A percentile compares a stretch with the other conserved stretches of the same genome.
These are phyloP conservation scores for Carassius auratus DNA, from an alignment of 2,113 vertebrate species.

Conservation along the genomic window DNA sequence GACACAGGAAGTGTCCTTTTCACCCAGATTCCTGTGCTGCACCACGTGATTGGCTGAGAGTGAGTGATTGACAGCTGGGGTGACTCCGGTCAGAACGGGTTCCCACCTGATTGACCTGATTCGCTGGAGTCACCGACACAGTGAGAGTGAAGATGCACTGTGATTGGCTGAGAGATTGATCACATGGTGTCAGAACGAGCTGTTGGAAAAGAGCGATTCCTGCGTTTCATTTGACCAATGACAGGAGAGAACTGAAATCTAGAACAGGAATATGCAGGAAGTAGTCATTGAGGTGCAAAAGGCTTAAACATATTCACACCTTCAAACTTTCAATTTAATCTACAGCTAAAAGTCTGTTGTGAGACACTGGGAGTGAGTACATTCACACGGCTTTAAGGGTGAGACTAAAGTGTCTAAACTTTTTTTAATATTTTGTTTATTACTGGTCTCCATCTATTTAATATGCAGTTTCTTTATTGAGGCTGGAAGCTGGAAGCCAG, in stretches of 20 bases:
- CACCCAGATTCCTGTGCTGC: constrained; percentile 46
- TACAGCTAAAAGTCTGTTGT: constrained; percentile 5
- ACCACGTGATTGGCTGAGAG: constrained; percentile 37
- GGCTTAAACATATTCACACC: constrained; percentile 17
- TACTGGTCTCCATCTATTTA: not conserved
- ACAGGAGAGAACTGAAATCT: not conserved
- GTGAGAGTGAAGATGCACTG: constrained; percentile 19
- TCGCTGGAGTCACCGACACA: constrained; percentile 64
- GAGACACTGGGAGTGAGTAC: not conserved
- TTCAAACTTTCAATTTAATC: constrained; percentile 29
- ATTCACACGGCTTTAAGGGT: constrained; percentile 16
- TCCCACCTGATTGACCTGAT: constrained; percentile 75
- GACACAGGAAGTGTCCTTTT: not conserved
- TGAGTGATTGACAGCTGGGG: constrained; percentile 46
- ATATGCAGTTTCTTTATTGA: constrained; percentile 64
- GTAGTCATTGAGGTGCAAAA: not conserved
- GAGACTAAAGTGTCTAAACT: not conserved
- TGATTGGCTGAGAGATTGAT: constrained; percentile 14
- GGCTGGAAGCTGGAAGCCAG: constrained; percentile 77
- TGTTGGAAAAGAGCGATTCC: constrained; percentile 17
- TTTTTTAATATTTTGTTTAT: not conserved
- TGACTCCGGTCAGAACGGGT: constrained; percentile 75
- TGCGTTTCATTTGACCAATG: not conserved
- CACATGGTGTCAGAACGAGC: constrained; percentile 40
- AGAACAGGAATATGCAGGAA: not conserved